phyloP scores from a whole-genome alignment of 2,113 vertebrate species.

The Gymnogyps californianus region DNA sequence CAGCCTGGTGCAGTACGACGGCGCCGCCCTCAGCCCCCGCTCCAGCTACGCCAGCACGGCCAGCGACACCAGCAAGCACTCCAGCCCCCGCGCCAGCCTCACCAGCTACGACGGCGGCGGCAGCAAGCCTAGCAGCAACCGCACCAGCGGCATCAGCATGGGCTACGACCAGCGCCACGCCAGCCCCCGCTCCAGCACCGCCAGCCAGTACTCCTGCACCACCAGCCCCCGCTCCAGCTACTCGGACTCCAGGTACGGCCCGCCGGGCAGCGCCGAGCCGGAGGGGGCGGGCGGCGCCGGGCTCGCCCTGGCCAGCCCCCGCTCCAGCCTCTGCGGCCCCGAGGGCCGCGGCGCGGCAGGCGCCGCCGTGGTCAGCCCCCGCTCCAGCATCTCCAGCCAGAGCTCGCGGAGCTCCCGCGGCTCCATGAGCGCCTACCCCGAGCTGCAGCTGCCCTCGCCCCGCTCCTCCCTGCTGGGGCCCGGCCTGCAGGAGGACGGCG shows the following conservation, averaged over 20 bases:
- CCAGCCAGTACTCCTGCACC: conserved; percentile 84
- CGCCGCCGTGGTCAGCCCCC: conserved; percentile 77
- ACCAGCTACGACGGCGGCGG: conserved; percentile 86
- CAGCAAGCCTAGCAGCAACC: conserved; percentile 87
- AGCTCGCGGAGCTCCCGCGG: conserved; percentile 88
- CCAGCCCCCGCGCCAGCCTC: conserved; percentile 88
- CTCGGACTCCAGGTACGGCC: conserved; percentile 77
- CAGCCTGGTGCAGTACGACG: conserved; percentile 80
- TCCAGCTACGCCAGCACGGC: conserved; percentile 92
- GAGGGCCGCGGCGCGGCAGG: conserved; percentile 72
- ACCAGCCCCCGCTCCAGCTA: conserved; percentile 83
- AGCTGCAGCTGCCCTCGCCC: conserved; percentile 83
- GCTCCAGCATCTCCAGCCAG: conserved; percentile 91
- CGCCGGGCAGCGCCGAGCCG: conserved; percentile 65
- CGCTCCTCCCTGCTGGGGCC: conserved; percentile 80
- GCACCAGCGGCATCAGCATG: conserved; percentile 96
- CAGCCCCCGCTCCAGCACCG: conserved; percentile 89
- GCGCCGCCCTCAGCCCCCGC: conserved; percentile 79
- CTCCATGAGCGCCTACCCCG: conserved; percentile 86
- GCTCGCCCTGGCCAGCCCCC: conserved; percentile 75
- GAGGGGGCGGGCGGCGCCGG: conserved; percentile 31
- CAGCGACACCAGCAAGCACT: conserved; percentile 88
- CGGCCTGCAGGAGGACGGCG: conserved; percentile 74
- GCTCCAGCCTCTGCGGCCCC: conserved; percentile 87
- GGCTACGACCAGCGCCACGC: conserved; percentile 93